Evolutionary conservation across 2,113 vertebrate species (phyloP).

Genomic region (Oxygymnocypris stewartii): DNA sequence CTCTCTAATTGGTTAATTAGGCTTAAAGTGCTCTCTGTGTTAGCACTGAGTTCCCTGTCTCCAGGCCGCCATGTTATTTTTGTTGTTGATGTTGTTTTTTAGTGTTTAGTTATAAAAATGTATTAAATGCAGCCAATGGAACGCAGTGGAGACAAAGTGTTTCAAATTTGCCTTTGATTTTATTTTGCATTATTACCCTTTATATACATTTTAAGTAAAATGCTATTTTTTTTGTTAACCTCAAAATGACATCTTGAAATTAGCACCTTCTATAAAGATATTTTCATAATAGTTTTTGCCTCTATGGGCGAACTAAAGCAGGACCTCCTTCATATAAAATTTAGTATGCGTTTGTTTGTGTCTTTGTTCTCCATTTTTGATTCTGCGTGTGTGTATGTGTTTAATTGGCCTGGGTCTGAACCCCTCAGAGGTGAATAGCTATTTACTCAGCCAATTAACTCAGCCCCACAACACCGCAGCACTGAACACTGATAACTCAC

Average conservation of each 20-base stretch:
- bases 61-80: slow-evolving; percentile 64
- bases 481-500: slow-evolving; percentile 66
- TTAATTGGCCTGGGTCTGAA: slow-evolving; percentile 71
- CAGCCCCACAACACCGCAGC: slow-evolving; percentile 64
- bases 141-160: slow-evolving; percentile 53
- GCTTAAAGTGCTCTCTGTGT: slow-evolving; percentile 77
- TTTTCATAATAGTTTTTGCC: background rate
- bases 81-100: slow-evolving; percentile 65
- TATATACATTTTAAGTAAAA: background rate
- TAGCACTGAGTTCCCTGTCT: slow-evolving; percentile 58
- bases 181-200: background rate
- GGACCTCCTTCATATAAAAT: background rate
- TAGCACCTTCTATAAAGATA: background rate
- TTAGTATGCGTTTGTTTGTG: background rate
- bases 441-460: slow-evolving; percentile 77
- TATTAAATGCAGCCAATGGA: slow-evolving; percentile 75
- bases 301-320: slow-evolving; percentile 6
- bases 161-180: slow-evolving; percentile 62
- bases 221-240: slow-evolving; percentile 43
- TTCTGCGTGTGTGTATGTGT: slow-evolving; percentile 13
- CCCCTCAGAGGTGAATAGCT: slow-evolving; percentile 70
- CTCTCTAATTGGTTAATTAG: slow-evolving; percentile 82
- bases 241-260: slow-evolving; percentile 52
- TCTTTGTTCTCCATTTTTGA: slow-evolving; percentile 2
- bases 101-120: slow-evolving; percentile 62